A percentile compares a stretch with the other conserved stretches of the same genome.
These are phyloP conservation scores for Chionomys nivalis DNA, from an alignment of 2,113 vertebrate species.

Conservation along the genomic window DNA sequence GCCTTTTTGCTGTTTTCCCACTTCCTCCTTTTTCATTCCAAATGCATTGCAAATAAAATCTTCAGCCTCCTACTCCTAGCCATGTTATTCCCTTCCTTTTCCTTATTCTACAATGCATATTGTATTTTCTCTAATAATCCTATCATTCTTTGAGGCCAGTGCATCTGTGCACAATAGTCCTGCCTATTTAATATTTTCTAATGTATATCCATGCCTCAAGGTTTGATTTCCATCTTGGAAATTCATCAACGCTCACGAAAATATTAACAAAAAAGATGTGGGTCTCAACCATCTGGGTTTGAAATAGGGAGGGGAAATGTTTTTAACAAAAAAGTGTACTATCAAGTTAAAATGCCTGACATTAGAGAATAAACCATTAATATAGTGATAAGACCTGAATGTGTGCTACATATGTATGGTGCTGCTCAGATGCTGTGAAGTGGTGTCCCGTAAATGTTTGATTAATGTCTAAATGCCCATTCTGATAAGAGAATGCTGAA, in stretches of 20 bases:
- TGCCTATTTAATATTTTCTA: slow-evolving; percentile 29
- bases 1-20: neutral
- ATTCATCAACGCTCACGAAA: neutral
- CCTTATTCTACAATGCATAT: neutral
- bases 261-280: slow-evolving; percentile 52
- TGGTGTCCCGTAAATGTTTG: neutral
- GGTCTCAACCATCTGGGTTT: neutral
- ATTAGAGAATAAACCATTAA: neutral
- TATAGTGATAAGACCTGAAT: neutral
- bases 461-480: neutral
- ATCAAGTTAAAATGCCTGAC: neutral
- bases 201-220: slow-evolving; percentile 1
- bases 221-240: slow-evolving; percentile 46
- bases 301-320: slow-evolving; percentile 14
- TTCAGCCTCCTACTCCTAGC: neutral
- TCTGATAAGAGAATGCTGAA: neutral
- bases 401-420: neutral
- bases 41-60: neutral
- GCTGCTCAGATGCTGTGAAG: neutral
- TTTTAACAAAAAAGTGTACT: slow-evolving; percentile 43
- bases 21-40: neutral
- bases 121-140: neutral
- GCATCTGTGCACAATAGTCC: neutral
- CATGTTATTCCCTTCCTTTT: neutral
- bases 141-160: slow-evolving; percentile 5